A percentile compares a stretch with the other conserved stretches of the same genome.
These are phyloP conservation scores for Lasioglossum villosulum DNA, from an alignment of 2,888 invertebrate genomes.

Conservation along the genomic window DNA sequence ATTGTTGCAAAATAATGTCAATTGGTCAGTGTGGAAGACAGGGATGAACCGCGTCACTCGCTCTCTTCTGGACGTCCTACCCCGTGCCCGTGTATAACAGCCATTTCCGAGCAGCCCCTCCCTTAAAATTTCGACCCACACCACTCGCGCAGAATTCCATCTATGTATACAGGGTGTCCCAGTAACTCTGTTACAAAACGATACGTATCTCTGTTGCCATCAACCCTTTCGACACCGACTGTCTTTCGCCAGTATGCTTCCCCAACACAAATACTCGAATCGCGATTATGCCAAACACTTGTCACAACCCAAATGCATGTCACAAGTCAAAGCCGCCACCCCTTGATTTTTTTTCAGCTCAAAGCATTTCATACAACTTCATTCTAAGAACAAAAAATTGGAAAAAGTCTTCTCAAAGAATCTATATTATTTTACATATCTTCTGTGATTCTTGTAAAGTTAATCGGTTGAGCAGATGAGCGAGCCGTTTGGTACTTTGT, in stretches of 20 bases:
- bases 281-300: neutral
- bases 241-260: neutral
- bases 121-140: slow-evolving; percentile 79
- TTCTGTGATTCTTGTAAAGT: neutral
- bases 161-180: slow-evolving; percentile 11
- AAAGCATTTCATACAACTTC: neutral
- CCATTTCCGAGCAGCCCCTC: slow-evolving; percentile 84
- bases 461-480: neutral
- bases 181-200: slow-evolving; percentile 7
- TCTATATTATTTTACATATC: slow-evolving; percentile 1
- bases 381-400: neutral
- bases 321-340: neutral
- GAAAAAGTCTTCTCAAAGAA: neutral
- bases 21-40: slow-evolving; percentile 75
- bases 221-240: neutral
- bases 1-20: slow-evolving; percentile 77
- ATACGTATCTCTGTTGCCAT: neutral
- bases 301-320: neutral
- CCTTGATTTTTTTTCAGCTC: neutral
- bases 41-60: slow-evolving; percentile 74
- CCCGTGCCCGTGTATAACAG: slow-evolving; percentile 81
- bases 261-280: neutral
- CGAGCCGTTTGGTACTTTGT: neutral
- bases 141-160: slow-evolving; percentile 34
- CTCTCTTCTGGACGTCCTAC: slow-evolving; percentile 79